Evolutionary conservation across 2,888 invertebrate species (phyloP), one percentile per base, ranked within the genome.

Genomic region (Drosophila peninsularis): DNA sequence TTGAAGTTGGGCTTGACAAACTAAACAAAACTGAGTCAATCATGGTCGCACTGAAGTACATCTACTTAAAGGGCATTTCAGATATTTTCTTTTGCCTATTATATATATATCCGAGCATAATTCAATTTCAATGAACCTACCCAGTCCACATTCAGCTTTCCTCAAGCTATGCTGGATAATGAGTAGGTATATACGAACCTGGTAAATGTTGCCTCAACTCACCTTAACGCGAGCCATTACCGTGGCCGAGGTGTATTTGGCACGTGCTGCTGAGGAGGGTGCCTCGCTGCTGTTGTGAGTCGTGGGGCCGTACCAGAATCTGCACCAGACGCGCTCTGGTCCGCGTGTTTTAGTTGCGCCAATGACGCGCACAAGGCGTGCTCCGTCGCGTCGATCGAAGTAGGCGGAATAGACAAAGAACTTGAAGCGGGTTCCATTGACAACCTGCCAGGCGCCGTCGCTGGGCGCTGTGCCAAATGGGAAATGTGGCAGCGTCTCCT

Each of bases 351-450:
- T 96, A 1, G 98, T 97, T 11, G 97, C 97, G 13, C 97, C 97
- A 77, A 98, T 96, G 64, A 98, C 94, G 47, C 98, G 94, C 53
- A 98, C 94, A 72, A 94, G 93, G 62, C 95, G 94, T 6, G 90
- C 87, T 50, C 94, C 94, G 81, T 94, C 94, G 78, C 97, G 94
- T 54, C 95, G 94, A 93, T 98, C 98, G 90, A 96, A 96, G 91
- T 96, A 98, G 54, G 98, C 98, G 11, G 98, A 97, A 91, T 97
- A 98, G 56, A 98, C 97, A 93, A 95, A 97, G 93, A 98, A 98
- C 92, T 96, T 97, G 92, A 95, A 96, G 91, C 97, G 90, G 75
- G 92, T 93, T 47, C 92, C 92, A 80, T 93, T 93, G 82, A 93
- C 92, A 86, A 92, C 90, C 91, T 97, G 96, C 97, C 97, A 97